Evolutionary conservation across 2,888 invertebrate species (phyloP).

Genomic region (Himalopsyche kuldschensis): DNA sequence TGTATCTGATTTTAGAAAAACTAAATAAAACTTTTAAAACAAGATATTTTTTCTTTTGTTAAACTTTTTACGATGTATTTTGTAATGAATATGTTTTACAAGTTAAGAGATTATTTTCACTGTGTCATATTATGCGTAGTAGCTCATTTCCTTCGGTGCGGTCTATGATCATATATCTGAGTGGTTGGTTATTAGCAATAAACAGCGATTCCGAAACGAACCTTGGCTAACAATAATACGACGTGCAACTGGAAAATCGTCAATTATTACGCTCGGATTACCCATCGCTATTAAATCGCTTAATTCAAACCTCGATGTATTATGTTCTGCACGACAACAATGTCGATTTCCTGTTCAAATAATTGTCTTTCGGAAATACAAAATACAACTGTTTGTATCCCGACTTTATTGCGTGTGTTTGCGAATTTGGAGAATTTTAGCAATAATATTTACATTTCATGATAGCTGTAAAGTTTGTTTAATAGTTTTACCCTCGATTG

Average conservation of each 20-base stretch:
- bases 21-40: too few relatives aligned
- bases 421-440: neutral
- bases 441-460: neutral
- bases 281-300: neutral
- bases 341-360: neutral
- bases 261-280: neutral
- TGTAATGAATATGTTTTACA: too few relatives aligned
- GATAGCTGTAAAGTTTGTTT: neutral
- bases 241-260: neutral
- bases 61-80: too few relatives aligned
- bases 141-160: neutral
- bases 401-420: neutral
- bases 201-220: neutral
- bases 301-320: slow-evolving; percentile 1
- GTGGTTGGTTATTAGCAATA: neutral
- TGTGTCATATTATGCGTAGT: too few relatives aligned
- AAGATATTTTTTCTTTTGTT: too few relatives aligned
- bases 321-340: neutral
- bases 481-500: neutral
- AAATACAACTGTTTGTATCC: neutral
- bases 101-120: too few relatives aligned
- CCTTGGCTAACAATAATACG: neutral
- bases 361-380: neutral
- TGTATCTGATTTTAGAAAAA: too few relatives aligned
- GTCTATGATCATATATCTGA: neutral